phyloP scores from a whole-genome alignment of 2,113 vertebrate species.

The Urocynchramus pylzowi region DNA sequence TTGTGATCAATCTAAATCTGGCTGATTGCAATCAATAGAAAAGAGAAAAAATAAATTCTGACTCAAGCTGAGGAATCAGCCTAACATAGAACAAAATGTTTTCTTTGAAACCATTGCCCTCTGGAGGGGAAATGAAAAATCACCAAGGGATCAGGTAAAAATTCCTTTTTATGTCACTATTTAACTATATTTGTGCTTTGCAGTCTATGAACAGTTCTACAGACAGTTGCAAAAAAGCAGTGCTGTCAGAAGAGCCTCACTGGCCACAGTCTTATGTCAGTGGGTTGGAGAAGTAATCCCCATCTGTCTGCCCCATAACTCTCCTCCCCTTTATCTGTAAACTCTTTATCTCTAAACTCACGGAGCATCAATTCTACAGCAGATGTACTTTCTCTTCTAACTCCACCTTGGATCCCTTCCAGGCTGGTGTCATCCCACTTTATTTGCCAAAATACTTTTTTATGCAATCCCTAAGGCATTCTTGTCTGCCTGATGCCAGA shows the following conservation, averaged over 20 bases:
- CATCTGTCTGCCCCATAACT: not conserved
- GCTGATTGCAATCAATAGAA: not conserved
- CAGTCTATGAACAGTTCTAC: not conserved
- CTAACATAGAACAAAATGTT: not conserved
- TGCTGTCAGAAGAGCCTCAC: not conserved
- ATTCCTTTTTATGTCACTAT: not conserved
- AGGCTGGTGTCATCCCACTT: not conserved
- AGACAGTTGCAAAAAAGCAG: not conserved
- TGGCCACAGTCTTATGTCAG: not conserved
- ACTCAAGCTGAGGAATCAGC: not conserved
- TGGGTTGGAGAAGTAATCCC: constrained; percentile 14
- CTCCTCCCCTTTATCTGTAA: constrained; percentile 4
- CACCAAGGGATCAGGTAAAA: not conserved
- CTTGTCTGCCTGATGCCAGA: not conserved
- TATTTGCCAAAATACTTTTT: not conserved
- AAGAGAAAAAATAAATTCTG: not conserved
- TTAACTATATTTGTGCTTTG: not conserved
- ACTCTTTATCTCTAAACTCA: constrained; percentile 37
- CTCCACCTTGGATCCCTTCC: not conserved
- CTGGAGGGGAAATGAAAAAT: constrained; percentile 56
- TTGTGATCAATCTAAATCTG: not conserved
- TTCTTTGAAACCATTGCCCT: constrained; percentile 59
- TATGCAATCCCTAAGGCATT: not conserved
- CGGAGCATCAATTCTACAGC: not conserved
- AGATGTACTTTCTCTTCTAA: constrained; percentile 50